Percentiles rank a stretch among this genome's conserved stretches.
These are phyloP conservation scores for Ianthella basta DNA, from an alignment of 37 sponge, comb jelly and placozoan species.

Conservation along the genomic window DNA sequence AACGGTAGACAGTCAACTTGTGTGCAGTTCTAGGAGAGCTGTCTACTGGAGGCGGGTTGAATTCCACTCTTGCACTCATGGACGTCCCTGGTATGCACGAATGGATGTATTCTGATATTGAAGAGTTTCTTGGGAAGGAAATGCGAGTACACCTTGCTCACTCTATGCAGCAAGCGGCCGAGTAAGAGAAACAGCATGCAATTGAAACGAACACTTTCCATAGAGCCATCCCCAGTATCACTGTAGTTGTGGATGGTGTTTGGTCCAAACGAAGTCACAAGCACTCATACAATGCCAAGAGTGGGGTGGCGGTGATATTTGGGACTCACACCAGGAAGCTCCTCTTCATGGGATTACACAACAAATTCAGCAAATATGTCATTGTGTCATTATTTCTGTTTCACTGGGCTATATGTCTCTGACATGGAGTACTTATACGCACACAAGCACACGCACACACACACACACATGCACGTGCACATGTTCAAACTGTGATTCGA, in stretches of 20 bases:
- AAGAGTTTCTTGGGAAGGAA: conserved; percentile 16
- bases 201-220: neutral
- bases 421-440: no score
- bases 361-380: neutral
- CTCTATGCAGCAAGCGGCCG: neutral
- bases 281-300: conserved; percentile 12
- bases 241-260: conserved; percentile 14
- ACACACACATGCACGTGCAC: no score
- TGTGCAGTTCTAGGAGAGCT: conserved; percentile 58
- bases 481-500: no score
- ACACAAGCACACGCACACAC: no score
- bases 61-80: conserved; percentile 25
- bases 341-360: neutral
- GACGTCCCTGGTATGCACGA: conserved; percentile 48
- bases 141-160: neutral
- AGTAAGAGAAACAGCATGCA: neutral
- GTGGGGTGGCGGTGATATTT: conserved; percentile 4
- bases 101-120: neutral
- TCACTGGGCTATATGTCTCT: no score
- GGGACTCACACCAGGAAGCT: neutral
- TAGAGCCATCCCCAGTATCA: neutral
- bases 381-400: no score
- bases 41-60: conserved; percentile 47
- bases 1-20: conserved; percentile 33
- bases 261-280: conserved; percentile 54